Conservation (phyloP, 2,797 vertebrate species). For the Chelon labrosus region DNA sequence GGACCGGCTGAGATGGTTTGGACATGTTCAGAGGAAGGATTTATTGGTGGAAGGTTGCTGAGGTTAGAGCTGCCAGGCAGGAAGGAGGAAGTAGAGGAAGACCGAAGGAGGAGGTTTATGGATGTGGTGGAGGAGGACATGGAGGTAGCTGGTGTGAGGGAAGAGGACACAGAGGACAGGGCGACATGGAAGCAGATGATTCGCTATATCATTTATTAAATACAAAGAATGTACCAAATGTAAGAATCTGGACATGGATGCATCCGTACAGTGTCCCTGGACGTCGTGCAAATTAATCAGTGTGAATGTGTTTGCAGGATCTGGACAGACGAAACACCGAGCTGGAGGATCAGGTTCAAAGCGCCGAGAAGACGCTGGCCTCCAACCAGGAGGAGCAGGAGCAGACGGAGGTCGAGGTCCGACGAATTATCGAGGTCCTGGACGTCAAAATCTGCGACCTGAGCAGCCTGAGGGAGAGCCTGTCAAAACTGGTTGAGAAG, state of each 20-base stretch:
- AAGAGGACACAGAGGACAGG: too few species aligned
- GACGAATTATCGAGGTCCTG: slow-evolving; percentile 87
- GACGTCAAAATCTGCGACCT: slow-evolving; percentile 94
- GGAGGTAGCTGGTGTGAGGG: too few species aligned
- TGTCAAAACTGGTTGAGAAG: slow-evolving; percentile 91
- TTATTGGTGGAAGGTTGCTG: too few species aligned
- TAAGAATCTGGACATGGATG: background rate
- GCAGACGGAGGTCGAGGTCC: slow-evolving; percentile 85
- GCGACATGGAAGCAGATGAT: background rate
- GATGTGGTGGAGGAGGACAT: too few species aligned
- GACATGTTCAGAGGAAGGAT: too few species aligned
- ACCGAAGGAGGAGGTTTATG: too few species aligned
- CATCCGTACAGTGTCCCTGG: background rate
- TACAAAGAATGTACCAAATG: background rate
- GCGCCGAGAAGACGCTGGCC: slow-evolving; percentile 85
- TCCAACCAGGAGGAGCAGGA: slow-evolving; percentile 84
- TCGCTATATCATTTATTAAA: background rate
- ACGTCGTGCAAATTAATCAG: background rate
- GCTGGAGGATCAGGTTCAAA: slow-evolving; percentile 88
- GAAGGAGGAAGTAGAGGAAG: too few species aligned
- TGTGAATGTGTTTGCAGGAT: slow-evolving; percentile 71
- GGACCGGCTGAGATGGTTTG: too few species aligned
- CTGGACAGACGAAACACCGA: slow-evolving; percentile 89
- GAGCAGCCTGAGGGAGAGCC: slow-evolving; percentile 89
- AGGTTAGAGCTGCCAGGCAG: too few species aligned